Percentiles rank a stretch among this genome's conserved stretches.
Conservation (phyloP, 2,888 invertebrate species). For the Seladonia tumulorum region DNA sequence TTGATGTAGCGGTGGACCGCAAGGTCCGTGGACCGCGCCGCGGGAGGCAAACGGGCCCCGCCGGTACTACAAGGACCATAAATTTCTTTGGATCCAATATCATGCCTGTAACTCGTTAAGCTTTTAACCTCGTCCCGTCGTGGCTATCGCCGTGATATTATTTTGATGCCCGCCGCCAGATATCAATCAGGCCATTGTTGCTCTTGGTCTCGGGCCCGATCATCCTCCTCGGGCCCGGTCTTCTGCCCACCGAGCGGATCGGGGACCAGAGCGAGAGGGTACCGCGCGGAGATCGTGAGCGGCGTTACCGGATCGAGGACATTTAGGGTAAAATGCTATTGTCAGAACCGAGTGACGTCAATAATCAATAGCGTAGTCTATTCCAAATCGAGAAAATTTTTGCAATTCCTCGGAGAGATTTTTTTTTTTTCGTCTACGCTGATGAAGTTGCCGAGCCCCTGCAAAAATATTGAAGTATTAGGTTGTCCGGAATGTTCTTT, state of each 20-base stretch:
- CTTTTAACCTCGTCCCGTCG: conserved; percentile 71
- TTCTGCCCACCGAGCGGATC: neutral
- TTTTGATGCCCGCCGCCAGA: conserved; percentile 72
- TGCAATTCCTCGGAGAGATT: too few species aligned
- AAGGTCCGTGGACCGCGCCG: conserved; percentile 74
- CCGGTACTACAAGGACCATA: conserved; percentile 78
- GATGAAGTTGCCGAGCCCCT: too few species aligned
- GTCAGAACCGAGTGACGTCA: too few species aligned
- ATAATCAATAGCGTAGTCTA: too few species aligned
- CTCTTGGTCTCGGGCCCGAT: conserved; percentile 29
- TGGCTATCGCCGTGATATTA: conserved; percentile 70
- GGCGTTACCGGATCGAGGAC: too few species aligned
- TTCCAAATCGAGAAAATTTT: too few species aligned
- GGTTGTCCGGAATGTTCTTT: too few species aligned
- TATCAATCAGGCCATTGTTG: conserved; percentile 73
- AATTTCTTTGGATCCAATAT: conserved; percentile 80
- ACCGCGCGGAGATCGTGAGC: neutral
- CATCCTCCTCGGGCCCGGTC: neutral
- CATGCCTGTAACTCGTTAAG: conserved; percentile 80
- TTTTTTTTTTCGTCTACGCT: too few species aligned
- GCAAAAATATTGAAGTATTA: too few species aligned
- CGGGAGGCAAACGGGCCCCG: conserved; percentile 74
- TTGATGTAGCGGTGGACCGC: conserved; percentile 77
- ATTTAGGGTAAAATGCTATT: too few species aligned
- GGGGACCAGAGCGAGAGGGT: neutral